Base-by-base conservation (phyloP, 2,888 invertebrate species). In the Candidula unifasciata region DNA sequence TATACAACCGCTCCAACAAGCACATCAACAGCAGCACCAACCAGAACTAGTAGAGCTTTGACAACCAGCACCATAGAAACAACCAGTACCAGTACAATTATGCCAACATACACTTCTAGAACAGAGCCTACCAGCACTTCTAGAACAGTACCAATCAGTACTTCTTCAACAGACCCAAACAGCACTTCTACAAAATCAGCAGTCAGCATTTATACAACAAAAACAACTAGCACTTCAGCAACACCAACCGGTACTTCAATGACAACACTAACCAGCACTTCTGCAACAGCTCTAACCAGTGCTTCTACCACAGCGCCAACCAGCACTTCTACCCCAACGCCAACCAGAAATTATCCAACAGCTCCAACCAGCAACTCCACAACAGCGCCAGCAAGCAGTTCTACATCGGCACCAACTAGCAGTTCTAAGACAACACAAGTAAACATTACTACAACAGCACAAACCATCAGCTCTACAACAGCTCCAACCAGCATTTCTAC, bases 121-220 rank as follows among this genome's bases (percentile, higher is more conserved):
- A 77, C 77, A 57, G 2, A 21, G 27, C 44, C n/a, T 24, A 76
- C 54, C 44, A 52, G 27, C 16, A 8, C 8, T 18, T 24, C 54
- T 27, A 54, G 27, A 76, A 1, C 8, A 35, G 2, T 27, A 13
- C 10, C 79, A n/a, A 33, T n/a, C 21, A 30, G 24, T 6, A 76
- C 79, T 71, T 37, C 21, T 37, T 18, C 44, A 64, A 64, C 79
- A 79, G 1, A 37, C 33, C 10, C 79, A n/a, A 33, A 24, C 21
- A 30, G 13, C 16, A 52, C 71, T 71, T 52, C 73, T 44, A 66
- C 74, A 80, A 74, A 60, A 80, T 66, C 79, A 54, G 35, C 79
- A 74, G 27, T 74, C 35, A 37, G n/a, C n/a, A 10, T n/a, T 66
- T n/a, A 60, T n/a, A 21, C 13, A 54, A 35, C 30, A 66, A n/a